Evolutionary conservation across 2,797 vertebrate genomes (phyloP), one percentile per base, ranked within the genome.

Genomic region (Nyctibius grandis): DNA sequence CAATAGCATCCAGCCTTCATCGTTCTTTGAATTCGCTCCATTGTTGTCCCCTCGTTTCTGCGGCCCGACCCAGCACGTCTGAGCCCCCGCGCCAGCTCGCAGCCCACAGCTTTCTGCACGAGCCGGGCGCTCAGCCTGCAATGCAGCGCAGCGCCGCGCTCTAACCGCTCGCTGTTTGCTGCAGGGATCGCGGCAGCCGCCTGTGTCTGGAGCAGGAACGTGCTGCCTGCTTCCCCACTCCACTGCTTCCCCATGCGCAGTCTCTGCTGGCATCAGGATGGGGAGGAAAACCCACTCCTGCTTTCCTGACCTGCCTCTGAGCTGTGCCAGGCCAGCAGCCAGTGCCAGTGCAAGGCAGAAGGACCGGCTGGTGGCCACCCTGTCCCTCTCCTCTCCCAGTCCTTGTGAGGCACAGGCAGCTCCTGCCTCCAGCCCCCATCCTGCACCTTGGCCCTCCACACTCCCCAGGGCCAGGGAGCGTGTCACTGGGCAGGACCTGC

Each of bases 101-200:
- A 25, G 63, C 63, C 23, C 16, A 6, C 18, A 20, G 79, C 74
- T 42, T 19, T 33, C 64, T 53, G 85, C 88, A 63, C 3, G 18
- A 64, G 45, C 90, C 29, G 50, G 33, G 76, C 36, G 54, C 70
- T 85, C 73, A 72, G 89, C 64, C 96, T 91, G 96, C 96, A 96
- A 95, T 96, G 96, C 96, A 96, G 96, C 36, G 54, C 91, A 10
- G 16, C 18, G 1, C 63, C 0, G 1, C 74, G 59, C 31, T 29
- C 90, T 23, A n/a, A 33, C 84, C 38, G 65, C 63, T 38, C 15
- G 4, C 28, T 21, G 20, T 86, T 88, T 91, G 85, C 53, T 82
- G 91, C 96, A 94, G 91, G n/a, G 65, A 82, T 87, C 85, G 36
- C 95, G 77, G 92, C 73, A 86, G 88, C 92, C 20, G 57, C 88